Conservation (phyloP, 2,888 invertebrate genomes). For the Tineola bisselliella region DNA sequence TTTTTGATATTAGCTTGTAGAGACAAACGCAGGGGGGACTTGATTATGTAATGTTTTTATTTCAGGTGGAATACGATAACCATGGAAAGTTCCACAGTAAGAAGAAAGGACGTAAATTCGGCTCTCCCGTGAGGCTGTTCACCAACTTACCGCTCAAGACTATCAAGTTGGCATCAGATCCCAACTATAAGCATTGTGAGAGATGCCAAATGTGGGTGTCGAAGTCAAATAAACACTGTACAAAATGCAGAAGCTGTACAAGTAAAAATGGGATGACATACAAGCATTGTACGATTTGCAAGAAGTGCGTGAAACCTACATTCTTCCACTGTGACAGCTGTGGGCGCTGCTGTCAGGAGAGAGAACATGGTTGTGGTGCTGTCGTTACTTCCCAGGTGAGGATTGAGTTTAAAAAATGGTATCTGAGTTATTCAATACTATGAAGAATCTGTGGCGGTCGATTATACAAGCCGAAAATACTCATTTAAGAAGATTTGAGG, state of each 20-base stretch:
- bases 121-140: slow-evolving; percentile 88
- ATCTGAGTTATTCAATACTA: no score
- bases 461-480: no score
- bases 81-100: slow-evolving; percentile 76
- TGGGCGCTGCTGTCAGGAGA: slow-evolving; percentile 67
- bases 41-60: no score
- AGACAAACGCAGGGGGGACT: no score
- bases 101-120: slow-evolving; percentile 73
- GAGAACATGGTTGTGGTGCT: slow-evolving; percentile 44
- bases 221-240: slow-evolving; percentile 43
- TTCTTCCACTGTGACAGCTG: slow-evolving; percentile 83
- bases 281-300: slow-evolving; percentile 80
- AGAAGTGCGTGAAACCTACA: slow-evolving; percentile 84
- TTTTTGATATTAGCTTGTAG: no score
- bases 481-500: no score
- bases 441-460: no score
- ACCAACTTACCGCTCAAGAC: slow-evolving; percentile 76
- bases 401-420: no score
- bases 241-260: slow-evolving; percentile 50
- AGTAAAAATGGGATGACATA: slow-evolving; percentile 73
- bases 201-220: slow-evolving; percentile 76
- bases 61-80: slow-evolving; percentile 81
- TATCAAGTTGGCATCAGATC: slow-evolving; percentile 55
- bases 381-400: slow-evolving; percentile 50
- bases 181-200: slow-evolving; percentile 80